Base-by-base conservation (phyloP, 2,113 vertebrate species). In the Leptocoma aspasia region DNA sequence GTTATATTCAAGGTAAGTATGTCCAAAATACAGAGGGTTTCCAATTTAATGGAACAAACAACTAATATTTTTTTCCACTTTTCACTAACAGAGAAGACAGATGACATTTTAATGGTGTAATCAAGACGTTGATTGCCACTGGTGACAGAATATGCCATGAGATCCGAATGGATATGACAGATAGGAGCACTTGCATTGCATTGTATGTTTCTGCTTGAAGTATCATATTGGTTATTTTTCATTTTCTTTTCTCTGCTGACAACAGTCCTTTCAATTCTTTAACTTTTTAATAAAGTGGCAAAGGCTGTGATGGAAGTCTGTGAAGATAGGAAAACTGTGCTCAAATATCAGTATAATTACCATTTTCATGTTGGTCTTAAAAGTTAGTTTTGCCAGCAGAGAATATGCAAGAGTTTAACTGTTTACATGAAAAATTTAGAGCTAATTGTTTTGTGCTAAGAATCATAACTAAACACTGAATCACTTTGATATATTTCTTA, bases 61-160 rank as follows among this genome's bases (percentile, higher is more conserved):
- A 45, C 39, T 78, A 72, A 83, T n/a, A 52, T 47, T 79, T 93
- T 71, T 39, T 86, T 39, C 53, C 26, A 42, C 49, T 86, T 78
- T 92, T 76, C 41, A 59, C 71, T 91, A 77, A 45, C 28, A 80
- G 82, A 57, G n/a, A 61, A 87, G 69, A 69, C 30, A 60, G 64
- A 95, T 76, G 76, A 76, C 19, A 41, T 79, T 82, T 94, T 88
- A 95, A 82, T 69, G 42, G 64, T 56, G 75, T 59, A 84, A 93
- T 95, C 80, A 83, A 81, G 86, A 86, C 27, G 33, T 10, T 66
- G 57, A 86, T 71, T 84, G 39, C 47, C 30, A 18, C 4, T 45
- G 35, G 35, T 91, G 83, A 81, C 30, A 93, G 59, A 81, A 81
- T 10, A 47, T 60, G 60, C 50, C 39, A 33, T 3, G 33, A 80